Evolutionary conservation across 2,797 vertebrate species (phyloP).

Genomic region (Cyprinella venusta): DNA sequence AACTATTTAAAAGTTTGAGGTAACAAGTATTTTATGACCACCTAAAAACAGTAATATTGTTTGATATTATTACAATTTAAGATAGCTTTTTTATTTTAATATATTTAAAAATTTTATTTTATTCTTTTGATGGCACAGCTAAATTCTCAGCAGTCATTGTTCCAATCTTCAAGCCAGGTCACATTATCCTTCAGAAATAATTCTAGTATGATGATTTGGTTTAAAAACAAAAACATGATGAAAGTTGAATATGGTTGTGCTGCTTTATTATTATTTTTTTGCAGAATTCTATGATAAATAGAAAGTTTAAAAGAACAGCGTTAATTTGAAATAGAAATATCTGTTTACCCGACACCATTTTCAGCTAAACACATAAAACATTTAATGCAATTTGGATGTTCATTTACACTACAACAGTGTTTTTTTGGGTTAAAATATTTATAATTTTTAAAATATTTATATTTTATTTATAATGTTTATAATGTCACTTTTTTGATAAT

Average conservation of each 20-base stretch:
- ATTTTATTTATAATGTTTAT: too few relatives aligned
- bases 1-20: neutral
- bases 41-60: neutral
- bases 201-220: neutral
- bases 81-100: neutral
- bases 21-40: neutral
- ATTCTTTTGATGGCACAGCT: neutral
- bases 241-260: neutral
- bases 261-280: neutral
- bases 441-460: too few relatives aligned
- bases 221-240: neutral
- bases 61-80: neutral
- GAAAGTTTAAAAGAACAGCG: neutral
- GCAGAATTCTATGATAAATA: neutral
- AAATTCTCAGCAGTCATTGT: neutral
- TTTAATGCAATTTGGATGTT: too few relatives aligned
- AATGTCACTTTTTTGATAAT: too few relatives aligned
- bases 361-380: too few relatives aligned
- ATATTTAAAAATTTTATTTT: neutral
- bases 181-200: neutral
- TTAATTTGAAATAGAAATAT: neutral
- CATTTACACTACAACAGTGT: too few relatives aligned
- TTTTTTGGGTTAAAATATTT: too few relatives aligned
- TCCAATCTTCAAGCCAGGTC: neutral
- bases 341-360: too few relatives aligned